These are phyloP conservation scores for Poliocrania exsul DNA, from an alignment of 2,797 vertebrate species.

Conservation along the genomic window DNA sequence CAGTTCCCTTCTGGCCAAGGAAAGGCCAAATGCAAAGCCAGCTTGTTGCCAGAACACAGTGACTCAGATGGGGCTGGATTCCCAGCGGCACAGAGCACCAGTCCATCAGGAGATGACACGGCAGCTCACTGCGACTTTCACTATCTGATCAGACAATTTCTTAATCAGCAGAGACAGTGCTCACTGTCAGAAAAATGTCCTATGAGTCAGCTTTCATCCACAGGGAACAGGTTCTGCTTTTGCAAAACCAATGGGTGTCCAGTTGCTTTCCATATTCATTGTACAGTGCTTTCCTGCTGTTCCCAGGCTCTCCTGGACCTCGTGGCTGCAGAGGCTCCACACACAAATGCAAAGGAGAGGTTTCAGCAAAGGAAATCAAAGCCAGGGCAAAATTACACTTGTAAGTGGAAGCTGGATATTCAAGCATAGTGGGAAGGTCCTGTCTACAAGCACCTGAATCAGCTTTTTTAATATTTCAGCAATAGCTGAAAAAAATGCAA, in stretches of 20 bases:
- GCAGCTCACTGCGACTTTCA: slow-evolving; percentile 2
- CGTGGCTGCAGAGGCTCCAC: not conserved
- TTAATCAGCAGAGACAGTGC: slow-evolving; percentile 52
- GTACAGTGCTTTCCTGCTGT: not conserved
- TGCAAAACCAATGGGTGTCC: slow-evolving; percentile 28
- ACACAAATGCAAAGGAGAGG: not conserved
- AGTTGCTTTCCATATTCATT: not conserved
- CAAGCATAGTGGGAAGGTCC: not conserved
- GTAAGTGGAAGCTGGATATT: not conserved
- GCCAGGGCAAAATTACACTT: not conserved
- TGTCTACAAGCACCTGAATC: not conserved
- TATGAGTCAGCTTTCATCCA: slow-evolving; percentile 41
- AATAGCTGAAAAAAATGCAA: not conserved
- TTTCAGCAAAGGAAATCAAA: slow-evolving; percentile 26
- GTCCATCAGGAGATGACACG: not conserved
- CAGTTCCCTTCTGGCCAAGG: not conserved
- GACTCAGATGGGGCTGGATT: not conserved
- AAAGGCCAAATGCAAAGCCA: not conserved
- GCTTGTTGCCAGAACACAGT: slow-evolving; percentile 38
- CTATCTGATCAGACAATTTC: slow-evolving; percentile 53
- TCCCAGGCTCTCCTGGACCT: slow-evolving; percentile 3
- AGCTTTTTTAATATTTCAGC: not conserved
- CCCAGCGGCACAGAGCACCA: not conserved
- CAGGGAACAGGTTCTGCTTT: slow-evolving; percentile 30
- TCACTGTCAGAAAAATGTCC: not conserved